Evolutionary conservation across 2,888 invertebrate genomes (phyloP), one percentile per base, ranked within the genome.

Genomic region (Mythimna pallens): DNA sequence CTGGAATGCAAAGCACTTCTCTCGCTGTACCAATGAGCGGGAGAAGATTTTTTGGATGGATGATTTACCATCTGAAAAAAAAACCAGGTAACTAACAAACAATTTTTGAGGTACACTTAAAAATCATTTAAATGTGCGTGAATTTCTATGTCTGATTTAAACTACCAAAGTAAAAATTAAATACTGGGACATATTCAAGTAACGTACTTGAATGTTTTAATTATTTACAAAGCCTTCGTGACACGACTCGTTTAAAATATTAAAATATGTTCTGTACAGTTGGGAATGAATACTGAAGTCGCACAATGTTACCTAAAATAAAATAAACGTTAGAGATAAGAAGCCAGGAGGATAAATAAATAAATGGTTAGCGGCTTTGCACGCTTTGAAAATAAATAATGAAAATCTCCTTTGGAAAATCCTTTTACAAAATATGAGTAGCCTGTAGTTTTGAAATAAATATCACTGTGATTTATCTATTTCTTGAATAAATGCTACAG

Each of bases 171-270:
- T 25, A 25, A 50, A 62, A 52, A 72, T 22, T 80, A 22, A 54
- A 50, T 12, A 63, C 63, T 64, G 10, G 47, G 34, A 59, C n/a
- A 59, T 69, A 69, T 69, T 43, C n/a, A 76, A 34, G 22, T 22
- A 17, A 52, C 59, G 65, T 64, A 70, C 70, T 82, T 43, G 40
- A 54, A 68, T 73, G 25, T 64, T 65, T 81, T 50, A 80, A 80
- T 71, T 67, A 77, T 79, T 80, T 76, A 83, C 20, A 8, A 69
- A 64, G 70, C 12, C 57, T 55, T 54, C 72, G 73, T 80, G 71
- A 70, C 84, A 67, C 62, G 66, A 36, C 73, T 58, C 52, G 62
- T 65, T 77, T 82, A 61, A 81, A 84, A 81, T 84, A 82, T 82
- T 83, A 64, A 83, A 71, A 65, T 61, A 67, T 73, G 67, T 71